Evolutionary conservation across 2,888 invertebrate species (phyloP).

Genomic region (Griposia aprilina): DNA sequence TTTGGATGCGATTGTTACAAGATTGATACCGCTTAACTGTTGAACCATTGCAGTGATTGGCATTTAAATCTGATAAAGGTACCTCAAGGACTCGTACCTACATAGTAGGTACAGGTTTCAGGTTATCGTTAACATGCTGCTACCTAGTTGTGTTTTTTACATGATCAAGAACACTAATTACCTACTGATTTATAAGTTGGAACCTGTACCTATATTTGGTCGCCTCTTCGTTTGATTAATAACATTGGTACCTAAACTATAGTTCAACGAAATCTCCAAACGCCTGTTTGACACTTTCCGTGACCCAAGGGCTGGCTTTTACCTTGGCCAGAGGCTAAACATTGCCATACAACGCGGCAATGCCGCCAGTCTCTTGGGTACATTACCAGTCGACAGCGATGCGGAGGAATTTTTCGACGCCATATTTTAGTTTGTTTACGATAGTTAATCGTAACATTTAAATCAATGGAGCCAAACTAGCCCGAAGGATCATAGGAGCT

Average conservation of each 20-base stretch:
- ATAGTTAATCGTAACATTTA: not conserved
- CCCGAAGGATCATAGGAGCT: not conserved
- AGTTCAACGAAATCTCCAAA: no score
- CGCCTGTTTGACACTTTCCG: no score
- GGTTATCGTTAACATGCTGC: not conserved
- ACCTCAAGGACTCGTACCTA: no score
- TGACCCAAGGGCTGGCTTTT: no score
- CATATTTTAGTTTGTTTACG: no score
- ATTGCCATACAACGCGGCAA: no score
- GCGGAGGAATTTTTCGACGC: no score
- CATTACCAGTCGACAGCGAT: no score
- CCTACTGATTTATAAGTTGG: not conserved
- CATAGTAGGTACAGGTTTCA: not conserved
- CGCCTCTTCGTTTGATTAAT: not conserved
- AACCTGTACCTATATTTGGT: not conserved
- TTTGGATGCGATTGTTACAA: constrained; percentile 18
- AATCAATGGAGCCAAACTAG: not conserved
- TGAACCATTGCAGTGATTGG: not conserved
- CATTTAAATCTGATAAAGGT: not conserved
- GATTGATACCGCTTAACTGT: not conserved
- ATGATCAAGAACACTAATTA: not conserved
- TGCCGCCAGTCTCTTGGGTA: no score
- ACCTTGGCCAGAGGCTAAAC: no score
- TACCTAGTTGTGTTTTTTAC: no score
- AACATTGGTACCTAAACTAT: not conserved